Evolutionary conservation across 2,113 vertebrate species (phyloP).

Genomic region (Calidris pygmaea): DNA sequence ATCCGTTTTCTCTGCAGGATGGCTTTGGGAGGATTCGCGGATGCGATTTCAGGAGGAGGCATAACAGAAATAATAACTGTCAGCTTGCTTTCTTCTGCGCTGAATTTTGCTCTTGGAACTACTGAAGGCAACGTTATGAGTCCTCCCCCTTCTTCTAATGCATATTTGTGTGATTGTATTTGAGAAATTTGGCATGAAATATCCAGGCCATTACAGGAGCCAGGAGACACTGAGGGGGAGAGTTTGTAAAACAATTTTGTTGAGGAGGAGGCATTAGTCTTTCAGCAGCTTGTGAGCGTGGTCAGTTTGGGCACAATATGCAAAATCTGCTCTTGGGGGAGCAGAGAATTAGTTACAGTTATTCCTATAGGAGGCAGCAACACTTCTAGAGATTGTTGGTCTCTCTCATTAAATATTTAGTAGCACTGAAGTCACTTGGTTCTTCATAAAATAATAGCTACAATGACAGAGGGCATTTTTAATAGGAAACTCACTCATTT

Average conservation of each 20-base stretch:
- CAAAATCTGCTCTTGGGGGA: neutral
- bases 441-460: conserved; percentile 29
- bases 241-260: neutral
- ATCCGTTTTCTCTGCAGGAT: conserved; percentile 4
- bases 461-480: conserved; percentile 21
- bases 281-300: neutral
- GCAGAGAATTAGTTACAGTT: neutral
- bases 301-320: neutral
- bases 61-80: conserved; percentile 32
- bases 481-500: conserved; percentile 16
- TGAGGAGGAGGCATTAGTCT: neutral
- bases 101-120: conserved; percentile 8
- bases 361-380: neutral
- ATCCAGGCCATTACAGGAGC: conserved; percentile 11
- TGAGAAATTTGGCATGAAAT: conserved; percentile 31
- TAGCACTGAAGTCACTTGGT: conserved; percentile 14
- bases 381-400: conserved; percentile 4
- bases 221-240: neutral
- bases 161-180: neutral
- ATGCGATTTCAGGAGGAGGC: neutral
- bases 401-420: conserved; percentile 47
- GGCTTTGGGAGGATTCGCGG: neutral
- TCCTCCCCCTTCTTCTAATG: neutral
- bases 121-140: neutral
- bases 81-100: neutral